phyloP scores from a whole-genome alignment of 2,888 invertebrate genomes.

The Philopedon plagiatum region DNA sequence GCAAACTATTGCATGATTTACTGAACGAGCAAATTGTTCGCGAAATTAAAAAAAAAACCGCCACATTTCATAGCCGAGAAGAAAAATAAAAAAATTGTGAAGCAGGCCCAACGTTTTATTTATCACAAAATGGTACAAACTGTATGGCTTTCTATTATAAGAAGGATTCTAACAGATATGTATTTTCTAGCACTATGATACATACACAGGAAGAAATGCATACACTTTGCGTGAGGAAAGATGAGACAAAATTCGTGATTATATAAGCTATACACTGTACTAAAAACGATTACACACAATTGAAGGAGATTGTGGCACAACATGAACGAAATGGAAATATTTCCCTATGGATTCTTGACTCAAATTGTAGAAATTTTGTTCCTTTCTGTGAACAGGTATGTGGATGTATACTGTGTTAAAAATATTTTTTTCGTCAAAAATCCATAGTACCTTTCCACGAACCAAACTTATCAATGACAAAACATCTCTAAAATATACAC shows the following conservation, averaged over 20 bases:
- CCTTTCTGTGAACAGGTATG: too few species aligned
- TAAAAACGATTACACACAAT: conserved; percentile 9
- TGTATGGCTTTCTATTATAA: not conserved
- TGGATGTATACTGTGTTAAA: too few species aligned
- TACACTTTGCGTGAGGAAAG: conserved; percentile 9
- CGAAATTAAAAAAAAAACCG: too few species aligned
- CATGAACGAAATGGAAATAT: not conserved
- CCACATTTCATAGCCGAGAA: too few species aligned
- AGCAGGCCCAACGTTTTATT: not conserved
- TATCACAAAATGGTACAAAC: not conserved
- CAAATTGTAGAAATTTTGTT: not conserved
- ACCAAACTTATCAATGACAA: conserved; percentile 10
- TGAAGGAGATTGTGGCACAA: not conserved
- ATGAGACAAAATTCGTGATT: conserved; percentile 8
- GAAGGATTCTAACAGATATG: conserved; percentile 7
- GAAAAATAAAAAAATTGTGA: not conserved
- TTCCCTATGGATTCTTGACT: not conserved
- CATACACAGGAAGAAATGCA: conserved; percentile 22
- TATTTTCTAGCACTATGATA: conserved; percentile 15
- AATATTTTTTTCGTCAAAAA: not conserved
- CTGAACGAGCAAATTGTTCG: too few species aligned
- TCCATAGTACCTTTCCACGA: not conserved
- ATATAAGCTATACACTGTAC: conserved; percentile 10
- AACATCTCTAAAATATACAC: conserved; percentile 2
- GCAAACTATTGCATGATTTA: too few species aligned